Conservation (phyloP, 2,797 vertebrate genomes). For the Notolabrus celidotus region DNA sequence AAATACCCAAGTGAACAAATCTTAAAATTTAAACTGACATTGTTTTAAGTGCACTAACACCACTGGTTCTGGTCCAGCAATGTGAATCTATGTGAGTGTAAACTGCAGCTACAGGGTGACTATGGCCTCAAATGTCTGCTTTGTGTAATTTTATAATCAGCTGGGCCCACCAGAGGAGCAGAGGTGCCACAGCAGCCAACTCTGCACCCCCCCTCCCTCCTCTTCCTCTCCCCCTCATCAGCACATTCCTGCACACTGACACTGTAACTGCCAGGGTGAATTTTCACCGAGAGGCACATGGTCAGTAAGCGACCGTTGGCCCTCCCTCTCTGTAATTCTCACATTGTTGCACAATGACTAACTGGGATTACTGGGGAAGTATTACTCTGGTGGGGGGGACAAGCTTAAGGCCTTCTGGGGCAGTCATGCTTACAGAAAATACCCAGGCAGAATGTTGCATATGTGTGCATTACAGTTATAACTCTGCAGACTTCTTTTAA, state of each 20-base stretch:
- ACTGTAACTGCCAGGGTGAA: slow-evolving; percentile 67
- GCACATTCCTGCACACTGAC: slow-evolving; percentile 84
- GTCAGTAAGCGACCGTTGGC: slow-evolving; percentile 39
- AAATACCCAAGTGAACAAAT: too few species aligned
- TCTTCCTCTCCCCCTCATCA: slow-evolving; percentile 72
- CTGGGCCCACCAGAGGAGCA: slow-evolving; percentile 37
- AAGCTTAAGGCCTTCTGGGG: slow-evolving; percentile 32
- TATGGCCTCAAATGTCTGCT: background rate
- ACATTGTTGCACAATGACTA: slow-evolving; percentile 67
- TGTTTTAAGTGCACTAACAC: background rate
- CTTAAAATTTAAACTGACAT: background rate
- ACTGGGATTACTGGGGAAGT: slow-evolving; percentile 56
- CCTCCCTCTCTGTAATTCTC: slow-evolving; percentile 28
- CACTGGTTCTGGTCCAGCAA: background rate
- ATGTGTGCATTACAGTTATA: slow-evolving; percentile 16
- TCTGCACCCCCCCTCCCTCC: slow-evolving; percentile 21
- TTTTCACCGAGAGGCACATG: slow-evolving; percentile 54
- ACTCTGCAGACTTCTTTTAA: background rate
- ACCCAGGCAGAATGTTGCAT: slow-evolving; percentile 18
- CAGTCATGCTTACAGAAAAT: slow-evolving; percentile 34
- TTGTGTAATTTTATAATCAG: slow-evolving; percentile 1
- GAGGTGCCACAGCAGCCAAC: slow-evolving; percentile 35
- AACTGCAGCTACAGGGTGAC: background rate
- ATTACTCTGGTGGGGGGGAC: slow-evolving; percentile 10
- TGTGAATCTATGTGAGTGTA: background rate